Evolutionary conservation across 2,888 invertebrate species (phyloP).

Genomic region (Synergus umbraculus): DNA sequence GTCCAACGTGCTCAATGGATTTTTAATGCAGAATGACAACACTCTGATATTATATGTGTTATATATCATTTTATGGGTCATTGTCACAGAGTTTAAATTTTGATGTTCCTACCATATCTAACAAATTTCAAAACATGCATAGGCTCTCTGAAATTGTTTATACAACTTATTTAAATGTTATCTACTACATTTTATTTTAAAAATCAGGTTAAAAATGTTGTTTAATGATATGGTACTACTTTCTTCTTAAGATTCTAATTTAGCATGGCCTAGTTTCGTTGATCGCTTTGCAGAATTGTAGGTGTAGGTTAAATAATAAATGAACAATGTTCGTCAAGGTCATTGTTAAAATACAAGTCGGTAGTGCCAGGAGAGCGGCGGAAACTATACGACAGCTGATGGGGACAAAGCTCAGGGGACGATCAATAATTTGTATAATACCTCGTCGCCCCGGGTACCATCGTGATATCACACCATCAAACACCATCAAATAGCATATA

Average conservation of each 20-base stretch:
- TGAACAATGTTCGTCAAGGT: slow-evolving; percentile 47
- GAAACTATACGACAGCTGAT: slow-evolving; percentile 69
- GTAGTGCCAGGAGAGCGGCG: slow-evolving; percentile 68
- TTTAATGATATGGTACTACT: no score
- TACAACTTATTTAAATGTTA: no score
- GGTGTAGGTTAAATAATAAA: neutral
- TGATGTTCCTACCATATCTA: no score
- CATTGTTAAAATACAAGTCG: slow-evolving; percentile 64
- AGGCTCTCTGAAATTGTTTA: no score
- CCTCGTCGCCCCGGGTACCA: slow-evolving; percentile 69
- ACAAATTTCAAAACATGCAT: no score
- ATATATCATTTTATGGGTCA: no score
- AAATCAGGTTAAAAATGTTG: no score
- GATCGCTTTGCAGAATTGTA: neutral
- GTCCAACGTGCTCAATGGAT: neutral
- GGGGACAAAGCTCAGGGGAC: slow-evolving; percentile 66
- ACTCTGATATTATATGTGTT: neutral
- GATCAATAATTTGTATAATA: slow-evolving; percentile 73
- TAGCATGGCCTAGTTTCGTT: neutral
- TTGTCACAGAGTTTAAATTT: no score
- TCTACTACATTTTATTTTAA: no score
- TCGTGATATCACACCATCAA: slow-evolving; percentile 68
- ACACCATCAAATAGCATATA: slow-evolving; percentile 57
- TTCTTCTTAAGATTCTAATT: neutral
- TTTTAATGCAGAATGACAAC: neutral